A percentile compares a stretch with the other conserved stretches of the same genome.
Conservation (phyloP, 2,113 vertebrate genomes). For the Vulpes ferrilata region DNA sequence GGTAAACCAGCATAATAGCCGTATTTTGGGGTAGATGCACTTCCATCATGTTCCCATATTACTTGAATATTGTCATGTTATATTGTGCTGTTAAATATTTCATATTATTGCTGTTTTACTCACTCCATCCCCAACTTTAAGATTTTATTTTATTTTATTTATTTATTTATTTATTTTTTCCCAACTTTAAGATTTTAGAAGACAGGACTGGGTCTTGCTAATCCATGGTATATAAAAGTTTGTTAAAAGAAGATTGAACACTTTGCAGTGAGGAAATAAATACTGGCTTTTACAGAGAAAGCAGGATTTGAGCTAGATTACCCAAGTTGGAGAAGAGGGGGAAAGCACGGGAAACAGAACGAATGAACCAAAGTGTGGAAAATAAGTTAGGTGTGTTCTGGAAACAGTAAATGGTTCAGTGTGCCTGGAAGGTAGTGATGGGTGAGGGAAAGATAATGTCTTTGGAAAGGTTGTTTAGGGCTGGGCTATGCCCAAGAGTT, state of each 20-base stretch:
- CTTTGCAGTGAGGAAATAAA: background rate
- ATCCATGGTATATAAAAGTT: background rate
- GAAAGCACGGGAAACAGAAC: background rate
- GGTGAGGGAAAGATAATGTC: background rate
- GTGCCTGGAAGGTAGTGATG: background rate
- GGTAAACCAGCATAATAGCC: background rate
- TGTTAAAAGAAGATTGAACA: background rate
- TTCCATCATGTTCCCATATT: background rate
- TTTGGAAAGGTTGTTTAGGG: background rate
- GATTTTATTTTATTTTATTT: no score
- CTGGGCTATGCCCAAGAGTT: background rate
- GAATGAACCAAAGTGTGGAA: background rate
- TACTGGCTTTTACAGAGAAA: background rate
- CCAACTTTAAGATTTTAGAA: background rate
- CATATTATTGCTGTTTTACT: background rate
- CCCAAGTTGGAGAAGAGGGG: background rate
- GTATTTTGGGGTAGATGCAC: background rate
- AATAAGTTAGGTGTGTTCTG: background rate
- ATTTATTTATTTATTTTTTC: no score
- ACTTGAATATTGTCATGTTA: background rate
- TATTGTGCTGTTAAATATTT: background rate
- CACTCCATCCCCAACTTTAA: background rate
- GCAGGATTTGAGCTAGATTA: background rate
- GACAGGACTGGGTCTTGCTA: background rate
- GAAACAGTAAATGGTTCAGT: background rate